These are phyloP conservation scores for Struthidea cinerea DNA, from an alignment of 2,113 vertebrate genomes.

Conservation along the genomic window DNA sequence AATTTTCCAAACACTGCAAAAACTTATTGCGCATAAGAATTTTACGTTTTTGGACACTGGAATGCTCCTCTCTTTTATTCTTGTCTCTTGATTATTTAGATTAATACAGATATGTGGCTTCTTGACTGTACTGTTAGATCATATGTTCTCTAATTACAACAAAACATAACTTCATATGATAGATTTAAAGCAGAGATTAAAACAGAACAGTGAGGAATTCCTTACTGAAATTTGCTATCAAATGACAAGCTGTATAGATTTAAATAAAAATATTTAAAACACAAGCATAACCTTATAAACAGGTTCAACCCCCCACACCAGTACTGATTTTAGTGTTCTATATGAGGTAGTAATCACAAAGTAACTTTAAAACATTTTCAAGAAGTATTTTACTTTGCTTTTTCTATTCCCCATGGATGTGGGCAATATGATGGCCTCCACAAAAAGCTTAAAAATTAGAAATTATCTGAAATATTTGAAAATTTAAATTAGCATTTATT, in stretches of 20 bases:
- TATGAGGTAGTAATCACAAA: background rate
- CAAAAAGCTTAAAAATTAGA: background rate
- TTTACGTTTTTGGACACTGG: background rate
- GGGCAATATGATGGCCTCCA: background rate
- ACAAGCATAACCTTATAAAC: background rate
- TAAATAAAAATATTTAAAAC: background rate
- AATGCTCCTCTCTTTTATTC: conserved; percentile 1
- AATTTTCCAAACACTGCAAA: background rate
- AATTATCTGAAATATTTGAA: background rate
- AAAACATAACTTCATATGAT: background rate
- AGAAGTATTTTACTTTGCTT: background rate
- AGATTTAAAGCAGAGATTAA: background rate
- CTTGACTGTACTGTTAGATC: background rate
- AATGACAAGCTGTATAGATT: background rate
- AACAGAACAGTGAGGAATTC: background rate
- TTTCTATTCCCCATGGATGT: background rate
- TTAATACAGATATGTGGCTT: background rate
- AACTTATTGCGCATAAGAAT: background rate
- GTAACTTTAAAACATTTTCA: background rate
- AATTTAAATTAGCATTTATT: background rate
- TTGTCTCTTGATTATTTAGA: background rate
- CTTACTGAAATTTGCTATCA: background rate
- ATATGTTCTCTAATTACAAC: background rate
- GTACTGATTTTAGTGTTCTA: background rate
- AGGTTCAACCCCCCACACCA: background rate